Base-by-base conservation (phyloP, 2,113 vertebrate genomes). In the Etheostoma cragini region DNA sequence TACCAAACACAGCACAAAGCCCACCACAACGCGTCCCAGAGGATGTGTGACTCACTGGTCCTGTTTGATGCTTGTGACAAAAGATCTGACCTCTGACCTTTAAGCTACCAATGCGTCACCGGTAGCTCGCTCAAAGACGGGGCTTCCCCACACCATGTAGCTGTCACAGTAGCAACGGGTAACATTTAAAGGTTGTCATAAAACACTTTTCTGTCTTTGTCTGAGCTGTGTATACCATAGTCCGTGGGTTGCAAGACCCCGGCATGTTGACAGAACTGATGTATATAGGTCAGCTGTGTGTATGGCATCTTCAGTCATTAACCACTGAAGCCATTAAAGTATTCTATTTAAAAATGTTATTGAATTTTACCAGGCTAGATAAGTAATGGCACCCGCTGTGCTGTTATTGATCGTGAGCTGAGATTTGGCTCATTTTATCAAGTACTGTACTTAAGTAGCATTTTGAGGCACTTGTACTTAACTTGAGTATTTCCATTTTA, bases 51-150 rank as follows among this genome's bases (percentile, higher is more conserved):
- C 77, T 92, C 91, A 91, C 72, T 15, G 63, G 80, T 77, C 53
- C 81, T 87, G 83, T 87, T 91, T 92, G 91, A 93, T 87, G 90
- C 83, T 72, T 49, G 76, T 80, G 86, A 93, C 89, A 93, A 93
- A 93, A 87, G 84, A 76, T 38, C 78, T 88, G 91, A 94, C 92
- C 93, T 83, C 67, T 90, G 88, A 92, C 88, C 90, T 93, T 93
- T 93, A 26, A 73, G 85, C 78, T 87, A 76, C 53, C 2, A 74
- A 87, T 93, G 92, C 93, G 83, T 94, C 92, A 93, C 84, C 22
- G 60, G 83, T 56, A 49, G 80, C 13, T 26, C 2, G 13, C 53
- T 45, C 76, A 85, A 64, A 84, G 50, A 80, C 3, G 80, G 86
- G 90, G 82, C 83, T 89, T 89, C 91, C 91, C 91, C 84, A 11